These are phyloP conservation scores for Rhopalosiphum nymphaeae DNA, from an alignment of 2,888 invertebrate species.

Conservation along the genomic window DNA sequence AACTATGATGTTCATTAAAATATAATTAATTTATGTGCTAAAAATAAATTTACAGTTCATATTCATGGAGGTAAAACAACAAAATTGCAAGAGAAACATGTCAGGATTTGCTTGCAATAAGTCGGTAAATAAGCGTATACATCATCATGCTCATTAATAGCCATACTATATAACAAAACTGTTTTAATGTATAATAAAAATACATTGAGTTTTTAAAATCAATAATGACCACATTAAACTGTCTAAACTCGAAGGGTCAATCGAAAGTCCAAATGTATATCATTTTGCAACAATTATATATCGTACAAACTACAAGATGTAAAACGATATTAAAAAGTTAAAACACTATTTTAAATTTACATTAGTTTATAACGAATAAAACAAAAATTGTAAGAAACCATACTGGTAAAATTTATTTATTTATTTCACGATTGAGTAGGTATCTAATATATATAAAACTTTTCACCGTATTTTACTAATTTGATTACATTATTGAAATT, in stretches of 20 bases:
- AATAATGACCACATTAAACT: slow-evolving; percentile 28
- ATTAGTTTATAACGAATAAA: background rate
- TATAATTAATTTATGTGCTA: slow-evolving; percentile 26
- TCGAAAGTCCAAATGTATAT: background rate
- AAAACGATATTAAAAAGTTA: slow-evolving; percentile 18
- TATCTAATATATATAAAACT: background rate
- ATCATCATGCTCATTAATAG: background rate
- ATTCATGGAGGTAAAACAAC: background rate
- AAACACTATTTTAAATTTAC: background rate
- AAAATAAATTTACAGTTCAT: background rate
- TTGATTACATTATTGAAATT: background rate
- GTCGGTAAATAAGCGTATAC: background rate
- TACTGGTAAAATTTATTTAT: background rate
- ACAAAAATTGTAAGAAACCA: background rate
- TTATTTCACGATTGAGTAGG: background rate
- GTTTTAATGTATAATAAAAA: background rate
- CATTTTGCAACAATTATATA: slow-evolving; percentile 22
- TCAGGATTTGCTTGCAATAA: background rate
- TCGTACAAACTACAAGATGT: background rate
- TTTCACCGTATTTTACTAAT: no score
- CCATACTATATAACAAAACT: background rate
- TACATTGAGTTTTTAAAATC: slow-evolving; percentile 3
- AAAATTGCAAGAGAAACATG: background rate
- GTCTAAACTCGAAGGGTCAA: background rate
- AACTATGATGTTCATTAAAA: slow-evolving; percentile 51